Evolutionary conservation across 2,888 invertebrate genomes (phyloP), one percentile per base, ranked within the genome.

Genomic region (Dermolepida albohirtum): DNA sequence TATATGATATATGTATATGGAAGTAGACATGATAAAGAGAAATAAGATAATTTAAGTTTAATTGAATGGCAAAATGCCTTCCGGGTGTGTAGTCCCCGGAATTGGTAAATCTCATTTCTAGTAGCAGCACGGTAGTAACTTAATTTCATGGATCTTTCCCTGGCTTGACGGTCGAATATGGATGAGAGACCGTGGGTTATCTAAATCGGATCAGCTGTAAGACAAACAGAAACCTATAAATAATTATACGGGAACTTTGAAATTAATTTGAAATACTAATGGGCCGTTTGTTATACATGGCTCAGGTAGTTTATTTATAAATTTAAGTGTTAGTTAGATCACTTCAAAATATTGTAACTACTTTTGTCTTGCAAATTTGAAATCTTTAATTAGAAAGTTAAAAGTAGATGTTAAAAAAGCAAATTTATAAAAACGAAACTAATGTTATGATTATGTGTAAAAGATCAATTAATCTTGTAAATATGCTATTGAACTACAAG

Each of bases 61-160:
- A 57, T 57, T 57, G 39, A 57, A 57, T 57, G 27, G 49, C 49
- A 43, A 57, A 27, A 43, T 22, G 43, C 41, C 57, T 39, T 43
- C 43, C 43, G 57, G 27, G 22, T 43, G 8, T 34, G 43, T 22
- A 57, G 43, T 12, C n/a, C 39, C 50, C 22, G 17, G 17, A 41
- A 64, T 64, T 51, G 51, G 51, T 64, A 51, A 64, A 64, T 64
- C 66, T 55, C 44, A 34, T 44, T 57, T 44, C 47, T 34, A 40
- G 8, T 6, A 34, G 34, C 34, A 34, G 43, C 43, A 27, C 49
- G 34, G 44, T 47, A 41, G 47, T 55, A 66, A 66, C 66, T 44
- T 55, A 66, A 66, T 66, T 66, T 66, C 55, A 55, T 39, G 55
- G 55, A 40, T 54, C 55, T 66, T 65, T 65, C 43, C 54, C 34